These are phyloP conservation scores for Phalacrocorax carbo DNA, from an alignment of 2,113 vertebrate genomes.

Conservation along the genomic window DNA sequence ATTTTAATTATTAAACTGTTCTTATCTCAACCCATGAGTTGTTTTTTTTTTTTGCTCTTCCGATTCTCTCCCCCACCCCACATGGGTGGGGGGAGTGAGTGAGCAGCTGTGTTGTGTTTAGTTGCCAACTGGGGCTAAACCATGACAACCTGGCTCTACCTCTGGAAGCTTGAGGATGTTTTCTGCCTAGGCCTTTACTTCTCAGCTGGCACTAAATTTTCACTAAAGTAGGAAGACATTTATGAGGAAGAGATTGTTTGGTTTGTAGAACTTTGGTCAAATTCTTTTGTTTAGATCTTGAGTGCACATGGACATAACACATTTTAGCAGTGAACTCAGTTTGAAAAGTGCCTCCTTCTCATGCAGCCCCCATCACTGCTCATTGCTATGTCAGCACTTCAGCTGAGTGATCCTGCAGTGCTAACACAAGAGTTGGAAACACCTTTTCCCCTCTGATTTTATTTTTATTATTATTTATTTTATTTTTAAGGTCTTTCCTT, in stretches of 20 bases:
- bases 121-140: too few species aligned
- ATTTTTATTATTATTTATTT: background rate
- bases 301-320: rapidly evolving
- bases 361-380: background rate
- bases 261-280: background rate
- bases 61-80: too few species aligned
- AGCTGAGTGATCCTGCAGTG: background rate
- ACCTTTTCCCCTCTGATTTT: background rate
- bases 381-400: background rate
- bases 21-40: too few species aligned
- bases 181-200: background rate
- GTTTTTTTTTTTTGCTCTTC: too few species aligned
- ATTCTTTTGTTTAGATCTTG: background rate
- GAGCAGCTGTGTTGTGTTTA: too few species aligned
- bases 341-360: background rate
- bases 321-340: background rate
- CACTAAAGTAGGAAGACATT: background rate
- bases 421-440: background rate
- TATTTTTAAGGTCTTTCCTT: background rate
- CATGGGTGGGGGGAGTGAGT: too few species aligned
- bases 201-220: background rate
- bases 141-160: background rate
- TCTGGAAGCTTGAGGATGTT: background rate
- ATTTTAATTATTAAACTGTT: too few species aligned
- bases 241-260: background rate